Evolutionary conservation across 2,888 invertebrate species (phyloP).

Genomic region (Aplocera efformata): DNA sequence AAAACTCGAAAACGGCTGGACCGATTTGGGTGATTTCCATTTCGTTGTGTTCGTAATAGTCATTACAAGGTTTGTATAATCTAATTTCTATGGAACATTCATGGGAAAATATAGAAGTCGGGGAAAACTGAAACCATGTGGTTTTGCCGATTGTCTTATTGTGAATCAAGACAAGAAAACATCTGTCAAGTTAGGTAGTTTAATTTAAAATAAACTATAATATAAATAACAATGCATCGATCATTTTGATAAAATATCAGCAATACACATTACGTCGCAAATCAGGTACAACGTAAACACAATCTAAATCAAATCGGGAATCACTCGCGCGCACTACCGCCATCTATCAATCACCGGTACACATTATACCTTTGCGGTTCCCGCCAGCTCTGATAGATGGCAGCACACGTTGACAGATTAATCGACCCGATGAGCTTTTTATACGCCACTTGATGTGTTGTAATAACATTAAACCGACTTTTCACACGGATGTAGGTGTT

Average conservation of each 20-base stretch:
- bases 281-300: constrained; percentile 43
- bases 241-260: constrained; percentile 14
- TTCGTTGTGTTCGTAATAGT: too few relatives aligned
- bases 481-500: constrained; percentile 25
- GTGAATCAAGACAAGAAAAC: too few relatives aligned
- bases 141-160: too few relatives aligned
- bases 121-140: too few relatives aligned
- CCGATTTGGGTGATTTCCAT: too few relatives aligned
- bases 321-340: constrained; percentile 52
- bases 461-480: constrained; percentile 48
- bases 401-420: constrained; percentile 65
- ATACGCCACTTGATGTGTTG: constrained; percentile 58
- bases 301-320: constrained; percentile 46
- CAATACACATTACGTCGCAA: constrained; percentile 24
- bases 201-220: not conserved
- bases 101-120: too few relatives aligned
- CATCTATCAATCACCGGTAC: constrained; percentile 68
- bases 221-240: constrained; percentile 9
- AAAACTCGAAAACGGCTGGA: too few relatives aligned
- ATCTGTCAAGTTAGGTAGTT: too few relatives aligned
- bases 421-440: constrained; percentile 59
- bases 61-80: too few relatives aligned
- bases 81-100: too few relatives aligned
- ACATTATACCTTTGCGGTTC: constrained; percentile 68
- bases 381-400: constrained; percentile 63